These are phyloP conservation scores for Drosophila yooni DNA, from an alignment of 2,888 invertebrate genomes.

Conservation along the genomic window DNA sequence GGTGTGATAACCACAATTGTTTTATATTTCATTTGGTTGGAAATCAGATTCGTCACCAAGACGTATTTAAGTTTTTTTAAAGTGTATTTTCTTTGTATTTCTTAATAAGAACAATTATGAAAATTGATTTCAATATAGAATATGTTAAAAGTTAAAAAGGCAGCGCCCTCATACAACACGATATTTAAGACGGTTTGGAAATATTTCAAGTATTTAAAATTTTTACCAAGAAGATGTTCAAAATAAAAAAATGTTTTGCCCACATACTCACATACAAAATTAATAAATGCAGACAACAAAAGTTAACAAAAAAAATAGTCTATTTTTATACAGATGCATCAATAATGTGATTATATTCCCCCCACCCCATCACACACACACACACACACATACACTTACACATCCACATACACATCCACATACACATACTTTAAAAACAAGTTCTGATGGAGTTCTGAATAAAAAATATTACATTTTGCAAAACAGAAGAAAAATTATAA, in stretches of 20 bases:
- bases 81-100: conserved; percentile 10
- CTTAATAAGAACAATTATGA: conserved; percentile 25
- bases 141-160: neutral
- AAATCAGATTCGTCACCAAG: conserved; percentile 1
- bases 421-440: conserved; percentile 12
- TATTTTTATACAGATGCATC: conserved; percentile 33
- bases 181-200: conserved; percentile 13
- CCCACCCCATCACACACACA: neutral
- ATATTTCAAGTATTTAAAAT: conserved; percentile 13
- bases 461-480: conserved; percentile 55
- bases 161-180: neutral
- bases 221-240: conserved; percentile 12
- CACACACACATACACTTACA: neutral
- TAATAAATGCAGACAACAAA: conserved; percentile 1
- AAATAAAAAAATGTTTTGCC: conserved; percentile 1
- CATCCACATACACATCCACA: neutral
- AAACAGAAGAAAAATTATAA: conserved; percentile 37
- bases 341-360: conserved; percentile 42
- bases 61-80: neutral
- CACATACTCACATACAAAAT: conserved; percentile 3
- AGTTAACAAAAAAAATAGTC: conserved; percentile 9
- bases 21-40: conserved; percentile 23
- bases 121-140: conserved; percentile 29
- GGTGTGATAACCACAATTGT: neutral
- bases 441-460: conserved; percentile 47